Evolutionary conservation across 2,113 vertebrate species (phyloP).

Genomic region (Urocolius indicus): DNA sequence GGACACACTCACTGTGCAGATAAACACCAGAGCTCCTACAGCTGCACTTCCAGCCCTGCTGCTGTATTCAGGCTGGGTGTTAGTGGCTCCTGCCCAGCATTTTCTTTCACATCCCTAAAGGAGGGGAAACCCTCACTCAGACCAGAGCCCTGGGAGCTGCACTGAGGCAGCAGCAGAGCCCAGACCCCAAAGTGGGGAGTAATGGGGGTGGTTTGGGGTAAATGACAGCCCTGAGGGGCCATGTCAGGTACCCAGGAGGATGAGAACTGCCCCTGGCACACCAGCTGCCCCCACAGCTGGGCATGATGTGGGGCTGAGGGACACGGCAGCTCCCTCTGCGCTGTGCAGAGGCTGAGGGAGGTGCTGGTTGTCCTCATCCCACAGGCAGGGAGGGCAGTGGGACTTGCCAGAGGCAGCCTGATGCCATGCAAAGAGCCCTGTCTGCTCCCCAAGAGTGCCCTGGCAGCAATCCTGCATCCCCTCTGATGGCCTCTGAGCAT

Average conservation of each 20-base stretch:
- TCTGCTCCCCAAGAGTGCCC: neutral
- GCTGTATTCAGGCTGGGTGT: accelerated
- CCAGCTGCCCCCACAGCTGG: accelerated
- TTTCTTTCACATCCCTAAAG: neutral
- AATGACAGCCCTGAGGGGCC: neutral
- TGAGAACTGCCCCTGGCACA: neutral
- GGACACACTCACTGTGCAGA: accelerated
- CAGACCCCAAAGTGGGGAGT: neutral
- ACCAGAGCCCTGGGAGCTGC: neutral
- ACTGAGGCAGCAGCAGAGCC: no score
- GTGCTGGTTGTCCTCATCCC: neutral
- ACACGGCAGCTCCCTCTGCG: neutral
- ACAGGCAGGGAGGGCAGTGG: neutral
- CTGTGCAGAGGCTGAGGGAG: accelerated
- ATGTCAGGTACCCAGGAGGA: accelerated
- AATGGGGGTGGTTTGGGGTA: neutral
- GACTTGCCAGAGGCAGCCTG: neutral
- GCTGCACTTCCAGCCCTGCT: no score
- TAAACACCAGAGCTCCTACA: accelerated
- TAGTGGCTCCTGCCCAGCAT: neutral
- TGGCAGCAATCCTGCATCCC: neutral
- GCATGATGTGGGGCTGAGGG: neutral
- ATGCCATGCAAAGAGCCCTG: neutral
- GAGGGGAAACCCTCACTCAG: neutral
- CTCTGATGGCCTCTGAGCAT: neutral